Base-by-base conservation (phyloP, 2,888 invertebrate species). In the Cenopis cana region DNA sequence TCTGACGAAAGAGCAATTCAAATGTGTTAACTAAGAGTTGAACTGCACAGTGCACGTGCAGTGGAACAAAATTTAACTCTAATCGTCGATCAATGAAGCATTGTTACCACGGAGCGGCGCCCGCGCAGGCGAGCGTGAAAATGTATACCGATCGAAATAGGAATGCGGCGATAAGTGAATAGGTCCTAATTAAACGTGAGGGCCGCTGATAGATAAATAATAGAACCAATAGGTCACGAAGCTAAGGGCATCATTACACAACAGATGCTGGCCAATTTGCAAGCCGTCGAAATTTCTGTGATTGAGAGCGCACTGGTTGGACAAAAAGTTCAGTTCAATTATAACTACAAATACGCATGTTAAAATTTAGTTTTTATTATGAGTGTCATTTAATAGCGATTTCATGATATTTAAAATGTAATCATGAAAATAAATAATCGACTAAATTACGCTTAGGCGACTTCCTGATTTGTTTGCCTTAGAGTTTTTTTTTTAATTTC, bases 151-250 rank as follows among this genome's bases (percentile, higher is more conserved):
- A 89, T 89, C 82, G 81, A 80, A 89, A 88, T 86, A 81, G 83
- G 85, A 88, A 87, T 84, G 84, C 81, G 85, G 80, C 79, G 88
- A 89, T 89, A 90, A 89, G 82, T 90, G 89, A 92, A 91, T 92
- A 89, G 87, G 81, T 77, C 77, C 87, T 91, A 93, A 91, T 93
- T 92, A 92, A 86, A 86, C 79, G 78, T 78, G 82, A 86, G 88
- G 85, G 87, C 79, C 82, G 78, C 75, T 82, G 80, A 83, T 84
- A 86, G 86, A 89, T 85, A 85, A 71, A 85, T 81, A 84, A 84
- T 82, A 78, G 82, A 77, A 75, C 74, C 79, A 79, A 82, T 85
- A 84, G 85, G 86, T 88, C 88, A 86, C 84, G 82, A 81, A 81
- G 81, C 81, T 81, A 81, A 86, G 85, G 84, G 84, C 81, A 77